A percentile compares a stretch with the other conserved stretches of the same genome.
Evolutionary conservation across 2,113 vertebrate genomes (phyloP).

Genomic region (Carlito syrichta): DNA sequence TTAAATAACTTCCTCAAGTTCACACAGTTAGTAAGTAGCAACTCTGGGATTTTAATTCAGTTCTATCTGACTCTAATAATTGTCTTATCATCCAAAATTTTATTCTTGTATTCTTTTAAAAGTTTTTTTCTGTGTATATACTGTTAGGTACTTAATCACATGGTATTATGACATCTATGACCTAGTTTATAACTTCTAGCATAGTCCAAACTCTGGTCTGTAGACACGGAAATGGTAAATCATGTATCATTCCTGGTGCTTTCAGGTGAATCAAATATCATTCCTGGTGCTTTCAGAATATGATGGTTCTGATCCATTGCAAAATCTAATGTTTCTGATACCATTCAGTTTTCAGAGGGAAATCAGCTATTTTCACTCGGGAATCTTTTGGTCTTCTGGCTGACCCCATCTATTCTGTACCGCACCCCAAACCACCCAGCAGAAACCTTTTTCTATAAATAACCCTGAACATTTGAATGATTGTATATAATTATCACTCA

Average conservation of each 20-base stretch:
- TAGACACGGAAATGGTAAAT: background rate
- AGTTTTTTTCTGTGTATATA: background rate
- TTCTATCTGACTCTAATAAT: background rate
- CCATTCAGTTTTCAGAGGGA: background rate
- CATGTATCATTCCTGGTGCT: background rate
- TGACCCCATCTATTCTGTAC: background rate
- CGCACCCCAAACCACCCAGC: background rate
- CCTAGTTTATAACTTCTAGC: background rate
- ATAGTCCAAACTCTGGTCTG: background rate
- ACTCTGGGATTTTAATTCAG: background rate
- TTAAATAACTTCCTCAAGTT: conserved; percentile 19
- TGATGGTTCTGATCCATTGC: background rate
- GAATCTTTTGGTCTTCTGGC: background rate
- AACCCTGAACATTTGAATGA: background rate
- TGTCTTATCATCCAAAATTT: conserved; percentile 9
- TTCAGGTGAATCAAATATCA: background rate
- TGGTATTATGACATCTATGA: background rate
- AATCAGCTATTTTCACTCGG: background rate
- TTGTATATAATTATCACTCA: background rate
- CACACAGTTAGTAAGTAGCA: conserved; percentile 23
- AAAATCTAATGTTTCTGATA: background rate
- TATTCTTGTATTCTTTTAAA: conserved; percentile 2
- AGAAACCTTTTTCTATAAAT: background rate
- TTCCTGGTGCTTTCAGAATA: background rate
- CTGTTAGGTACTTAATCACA: background rate